Evolutionary conservation across 2,113 vertebrate genomes (phyloP).

Genomic region (Bagarius yarrelli): DNA sequence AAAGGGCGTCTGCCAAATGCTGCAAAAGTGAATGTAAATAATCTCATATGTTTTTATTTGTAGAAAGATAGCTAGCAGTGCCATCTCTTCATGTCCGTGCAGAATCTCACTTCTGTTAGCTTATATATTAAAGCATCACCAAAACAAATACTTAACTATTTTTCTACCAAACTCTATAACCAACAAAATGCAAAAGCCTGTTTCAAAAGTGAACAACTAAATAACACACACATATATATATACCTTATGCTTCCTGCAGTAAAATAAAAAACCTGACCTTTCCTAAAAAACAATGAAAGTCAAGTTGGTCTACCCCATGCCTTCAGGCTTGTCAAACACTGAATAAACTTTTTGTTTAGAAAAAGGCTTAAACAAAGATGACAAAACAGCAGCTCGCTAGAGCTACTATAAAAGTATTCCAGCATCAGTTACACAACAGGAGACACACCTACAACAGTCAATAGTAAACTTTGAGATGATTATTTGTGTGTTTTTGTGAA

Average conservation of each 20-base stretch:
- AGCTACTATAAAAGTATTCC: slow-evolving; percentile 24
- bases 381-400: slow-evolving; percentile 26
- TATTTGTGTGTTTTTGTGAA: background rate
- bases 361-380: slow-evolving; percentile 28
- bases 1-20: too few relatives aligned
- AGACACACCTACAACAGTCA: slow-evolving; percentile 8
- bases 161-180: too few relatives aligned
- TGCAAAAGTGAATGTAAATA: background rate
- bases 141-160: too few relatives aligned
- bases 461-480: background rate
- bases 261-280: too few relatives aligned
- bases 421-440: slow-evolving; percentile 12
- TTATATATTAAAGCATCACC: background rate
- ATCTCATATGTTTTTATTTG: too few relatives aligned
- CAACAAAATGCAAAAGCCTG: background rate
- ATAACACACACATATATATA: background rate
- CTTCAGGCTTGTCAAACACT: slow-evolving; percentile 56
- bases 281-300: too few relatives aligned
- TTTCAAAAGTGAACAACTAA: too few relatives aligned
- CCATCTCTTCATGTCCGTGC: background rate
- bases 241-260: too few relatives aligned
- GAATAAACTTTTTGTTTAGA: slow-evolving; percentile 37
- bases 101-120: background rate
- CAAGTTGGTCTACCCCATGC: slow-evolving; percentile 50
- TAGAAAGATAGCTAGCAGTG: background rate